Evolutionary conservation across 2,888 invertebrate genomes (phyloP), one percentile per base, ranked within the genome.

Genomic region (Tridacna gigas): DNA sequence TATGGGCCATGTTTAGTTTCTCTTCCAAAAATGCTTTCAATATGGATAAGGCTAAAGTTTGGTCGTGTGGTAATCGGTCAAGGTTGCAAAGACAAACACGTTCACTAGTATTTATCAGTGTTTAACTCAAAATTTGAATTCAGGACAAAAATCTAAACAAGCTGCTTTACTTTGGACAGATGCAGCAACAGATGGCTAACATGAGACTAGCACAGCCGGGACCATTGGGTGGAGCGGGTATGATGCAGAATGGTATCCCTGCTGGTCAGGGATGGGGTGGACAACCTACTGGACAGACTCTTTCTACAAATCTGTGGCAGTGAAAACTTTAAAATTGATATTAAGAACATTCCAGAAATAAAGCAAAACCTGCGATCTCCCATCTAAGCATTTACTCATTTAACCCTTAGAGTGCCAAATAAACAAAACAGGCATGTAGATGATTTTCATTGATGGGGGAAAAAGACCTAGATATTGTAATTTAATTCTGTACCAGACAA

Each of bases 251-350:
- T 51, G 89, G 86, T 18, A 78, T 79, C 22, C 77, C 86, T 66
- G 90, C 82, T 12, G 87, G 86, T n/a, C 88, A 85, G 75, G 85
- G 88, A 15, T 90, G 89, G 12, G 84, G 79, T 11, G 84, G 83
- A 15, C 85, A 84, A 60, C 82, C 89, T 61, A 80, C 88, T 61
- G 93, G 93, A 82, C 93, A 93, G 51, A 93, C 93, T 12, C 86
- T 93, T 61, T 93, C 93, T 22, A 93, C 89, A 74, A 93, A 92
- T 77, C 86, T 93, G 26, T 93, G 93, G 93, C 92, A 93, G 89
- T 93, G 90, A 91, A 88, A 76, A 37, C 48, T 18, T 25, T 47
- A 28, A 74, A 77, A 26, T 25, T 26, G 47, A 74, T 74, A 26
- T 28, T 51, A 9, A 26, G 51, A 51, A 79, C 79, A 80, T 77